Base-by-base conservation (phyloP, 2,113 vertebrate genomes). In the Amphilophus citrinellus region DNA sequence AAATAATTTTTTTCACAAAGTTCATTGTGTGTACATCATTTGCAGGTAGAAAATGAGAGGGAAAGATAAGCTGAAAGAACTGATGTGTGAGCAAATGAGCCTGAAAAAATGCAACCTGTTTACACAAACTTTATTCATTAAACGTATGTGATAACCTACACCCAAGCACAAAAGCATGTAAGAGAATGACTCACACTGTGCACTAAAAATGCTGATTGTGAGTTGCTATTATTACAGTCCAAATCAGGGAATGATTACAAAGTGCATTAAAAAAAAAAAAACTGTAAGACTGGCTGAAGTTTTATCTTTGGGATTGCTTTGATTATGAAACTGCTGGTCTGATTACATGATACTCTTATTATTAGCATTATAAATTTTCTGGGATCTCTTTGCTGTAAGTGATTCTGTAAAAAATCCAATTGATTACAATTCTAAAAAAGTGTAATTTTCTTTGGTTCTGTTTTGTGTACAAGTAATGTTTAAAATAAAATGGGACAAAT, bases 231-330 rank as follows among this genome's bases (percentile, higher is more conserved):
- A 83, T 78, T 82, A 66, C 7, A 35, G 59, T 76, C 22, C 27
- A 71, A 82, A 90, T 82, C 42, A 68, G 14, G 24, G 18, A 79
- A 77, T 87, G 61, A 88, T 88, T 82, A 76, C 77, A 57, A 39
- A 83, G 50, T 76, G 71, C 56, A 83, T 24, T 76, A 24, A 24
- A 24, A 24, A 24, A 24, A 24, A 24, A 56, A 35, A n/a, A 65
- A 32, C 30, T 50, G 15, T 20, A 18, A 80, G 50, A 35, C 53
- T 9, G 1, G 47, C 53, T 80, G 53, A 79, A 68, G n/a, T 61
- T 10, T 57, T 20, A 59, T 79, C 61, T 83, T 32, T 14, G 30
- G 32, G 14, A 79, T 27, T 37, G 47, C 71, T 76, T 15, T 66
- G 35, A 80, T 71, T 71, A 22, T 68, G 79, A 80, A 80, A 68